phyloP scores from a whole-genome alignment of 2,888 invertebrate species.

The Pachliopta kotzebuea region DNA sequence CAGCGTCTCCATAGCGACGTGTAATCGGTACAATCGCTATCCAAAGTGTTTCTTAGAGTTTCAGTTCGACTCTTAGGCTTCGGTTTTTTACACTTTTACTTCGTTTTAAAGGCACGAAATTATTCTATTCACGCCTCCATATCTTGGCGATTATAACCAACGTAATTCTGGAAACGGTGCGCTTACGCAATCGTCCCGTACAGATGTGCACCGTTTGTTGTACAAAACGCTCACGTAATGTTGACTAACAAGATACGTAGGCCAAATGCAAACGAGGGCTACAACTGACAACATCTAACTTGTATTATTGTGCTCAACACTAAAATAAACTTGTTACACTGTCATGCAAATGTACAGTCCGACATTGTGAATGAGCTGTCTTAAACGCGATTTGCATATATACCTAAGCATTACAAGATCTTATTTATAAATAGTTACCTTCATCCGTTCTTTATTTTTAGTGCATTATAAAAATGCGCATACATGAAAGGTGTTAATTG shows the following conservation, averaged over 20 bases:
- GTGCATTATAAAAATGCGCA: too few relatives aligned
- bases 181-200: slow-evolving; percentile 29
- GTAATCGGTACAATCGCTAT: too few relatives aligned
- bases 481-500: too few relatives aligned
- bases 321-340: slow-evolving; percentile 18
- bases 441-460: too few relatives aligned
- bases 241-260: slow-evolving; percentile 28
- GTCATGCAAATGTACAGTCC: slow-evolving; percentile 4
- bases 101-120: not conserved
- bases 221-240: slow-evolving; percentile 34
- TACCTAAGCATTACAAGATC: not conserved
- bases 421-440: not conserved
- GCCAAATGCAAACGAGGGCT: slow-evolving; percentile 24
- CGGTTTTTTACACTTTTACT: not conserved
- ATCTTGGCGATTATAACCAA: slow-evolving; percentile 19
- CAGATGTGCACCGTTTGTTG: slow-evolving; percentile 32
- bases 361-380: slow-evolving; percentile 2
- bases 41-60: too few relatives aligned
- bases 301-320: slow-evolving; percentile 5
- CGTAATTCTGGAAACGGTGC: slow-evolving; percentile 19
- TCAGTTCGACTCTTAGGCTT: too few relatives aligned
- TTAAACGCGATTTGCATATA: not conserved
- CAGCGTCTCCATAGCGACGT: too few relatives aligned
- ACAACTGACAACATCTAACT: slow-evolving; percentile 14
- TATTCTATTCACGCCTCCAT: slow-evolving; percentile 9